These are phyloP conservation scores for Sinocyclocheilus rhinocerous DNA, from an alignment of 2,113 vertebrate genomes.

Conservation along the genomic window DNA sequence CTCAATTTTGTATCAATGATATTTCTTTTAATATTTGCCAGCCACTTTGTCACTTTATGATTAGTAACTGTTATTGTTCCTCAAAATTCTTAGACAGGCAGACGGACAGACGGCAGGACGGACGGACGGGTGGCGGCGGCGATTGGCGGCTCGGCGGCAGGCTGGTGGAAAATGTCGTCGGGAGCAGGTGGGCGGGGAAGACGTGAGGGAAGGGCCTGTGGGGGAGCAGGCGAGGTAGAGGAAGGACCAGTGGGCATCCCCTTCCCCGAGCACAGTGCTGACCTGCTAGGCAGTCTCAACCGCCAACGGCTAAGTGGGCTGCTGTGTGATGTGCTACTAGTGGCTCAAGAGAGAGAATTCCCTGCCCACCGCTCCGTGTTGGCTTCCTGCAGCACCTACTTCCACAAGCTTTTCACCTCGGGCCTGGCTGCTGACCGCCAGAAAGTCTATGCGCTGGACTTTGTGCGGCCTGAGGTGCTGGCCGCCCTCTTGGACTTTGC, in stretches of 20 bases:
- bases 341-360: slow-evolving; percentile 92
- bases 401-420: slow-evolving; percentile 98
- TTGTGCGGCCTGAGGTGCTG: slow-evolving; percentile 89
- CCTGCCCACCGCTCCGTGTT: slow-evolving; percentile 97
- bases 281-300: slow-evolving; percentile 93
- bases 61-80: neutral
- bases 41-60: neutral
- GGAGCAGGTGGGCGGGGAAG: slow-evolving; percentile 79
- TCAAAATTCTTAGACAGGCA: slow-evolving; percentile 71
- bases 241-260: slow-evolving; percentile 98
- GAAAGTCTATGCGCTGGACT: slow-evolving; percentile 95
- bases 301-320: slow-evolving; percentile 91
- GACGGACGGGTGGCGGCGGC: slow-evolving; percentile 79
- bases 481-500: slow-evolving; percentile 96
- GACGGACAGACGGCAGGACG: slow-evolving; percentile 81
- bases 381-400: slow-evolving; percentile 96
- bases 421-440: slow-evolving; percentile 91
- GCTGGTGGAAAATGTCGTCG: slow-evolving; percentile 87
- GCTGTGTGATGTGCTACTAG: slow-evolving; percentile 94
- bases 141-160: slow-evolving; percentile 82
- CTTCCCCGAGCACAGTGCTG: slow-evolving; percentile 96
- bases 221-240: slow-evolving; percentile 78
- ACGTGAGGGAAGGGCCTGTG: slow-evolving; percentile 67
- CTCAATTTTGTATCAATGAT: neutral
- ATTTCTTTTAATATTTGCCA: neutral